A percentile compares a stretch with the other conserved stretches of the same genome.
Evolutionary conservation across 2,113 vertebrate genomes (phyloP).

Genomic region (Lepus europaeus): DNA sequence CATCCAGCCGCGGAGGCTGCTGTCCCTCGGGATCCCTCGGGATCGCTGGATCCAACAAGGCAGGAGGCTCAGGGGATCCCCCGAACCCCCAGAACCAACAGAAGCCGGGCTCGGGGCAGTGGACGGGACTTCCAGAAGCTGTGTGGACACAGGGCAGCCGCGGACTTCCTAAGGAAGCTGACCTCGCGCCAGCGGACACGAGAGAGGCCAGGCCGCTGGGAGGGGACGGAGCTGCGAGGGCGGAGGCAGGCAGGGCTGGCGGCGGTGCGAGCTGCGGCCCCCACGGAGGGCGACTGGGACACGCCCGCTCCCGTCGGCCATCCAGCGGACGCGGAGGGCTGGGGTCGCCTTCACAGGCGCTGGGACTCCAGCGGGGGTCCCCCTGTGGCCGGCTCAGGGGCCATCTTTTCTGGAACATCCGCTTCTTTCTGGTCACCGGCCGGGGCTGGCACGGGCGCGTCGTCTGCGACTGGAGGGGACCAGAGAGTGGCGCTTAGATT

Average conservation of each 20-base stretch:
- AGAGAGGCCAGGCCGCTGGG: background rate
- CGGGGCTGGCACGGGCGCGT: slow-evolving; percentile 75
- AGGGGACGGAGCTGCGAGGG: background rate
- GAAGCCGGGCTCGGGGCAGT: background rate
- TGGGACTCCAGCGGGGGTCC: slow-evolving; percentile 57
- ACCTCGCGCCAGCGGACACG: accelerated
- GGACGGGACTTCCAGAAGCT: background rate
- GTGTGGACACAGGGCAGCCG: background rate
- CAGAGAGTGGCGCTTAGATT: background rate
- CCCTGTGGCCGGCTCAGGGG: background rate
- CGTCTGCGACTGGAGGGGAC: slow-evolving; percentile 30
- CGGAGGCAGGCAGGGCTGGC: background rate
- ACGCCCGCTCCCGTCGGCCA: background rate
- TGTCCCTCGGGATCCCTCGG: background rate
- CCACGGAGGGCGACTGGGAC: background rate
- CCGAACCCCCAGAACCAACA: background rate
- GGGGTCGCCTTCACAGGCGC: slow-evolving; percentile 39
- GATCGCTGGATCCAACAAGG: background rate
- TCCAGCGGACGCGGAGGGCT: background rate
- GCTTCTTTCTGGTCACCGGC: slow-evolving; percentile 65
- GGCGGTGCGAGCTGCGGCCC: background rate
- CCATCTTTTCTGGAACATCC: slow-evolving; percentile 62
- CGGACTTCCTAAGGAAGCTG: background rate
- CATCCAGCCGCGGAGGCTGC: background rate
- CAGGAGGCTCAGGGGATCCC: background rate